Evolutionary conservation across 2,113 vertebrate species (phyloP), one percentile per base, ranked within the genome.

Genomic region (Anarhynchus alexandrinus): DNA sequence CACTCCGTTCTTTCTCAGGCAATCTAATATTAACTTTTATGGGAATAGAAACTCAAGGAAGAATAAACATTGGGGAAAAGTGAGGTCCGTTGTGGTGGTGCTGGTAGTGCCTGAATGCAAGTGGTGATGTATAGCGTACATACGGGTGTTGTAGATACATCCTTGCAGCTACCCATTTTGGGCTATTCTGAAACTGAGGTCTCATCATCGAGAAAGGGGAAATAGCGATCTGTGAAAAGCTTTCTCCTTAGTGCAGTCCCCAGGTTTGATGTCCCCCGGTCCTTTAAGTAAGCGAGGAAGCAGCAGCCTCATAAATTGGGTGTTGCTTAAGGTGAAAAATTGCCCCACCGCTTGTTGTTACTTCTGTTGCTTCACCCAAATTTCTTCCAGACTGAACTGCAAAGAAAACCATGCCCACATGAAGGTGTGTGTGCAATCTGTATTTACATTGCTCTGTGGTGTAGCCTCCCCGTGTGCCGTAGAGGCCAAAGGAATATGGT

Each of bases 91-190:
- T 14, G 2, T 19, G 65, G 40, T 65, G n/a, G 32, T 62, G 42
- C 58, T 72, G 45, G 40, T 11, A 21, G 71, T 9, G 27, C 25
- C 54, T 57, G n/a, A 29, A 15, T 5, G n/a, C 69, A 36, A 22
- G 62, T 11, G 10, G n/a, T 40, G 17, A 64, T 7, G 15, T 17
- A 6, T 0, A 38, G 36, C 1, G 1, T 51, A 7, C 27, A 1
- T 12, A 43, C 0, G 2, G 57, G 18, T 34, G 27, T 38, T 47
- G 65, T 17, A 19, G 23, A 15, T 32, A 14, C 1, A 21, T 15
- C 36, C 34, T 65, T n/a, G 19, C 27, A 36, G 38, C 72, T 8
- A 1, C 47, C 29, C 38, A 5, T 57, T 25, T 47, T 0, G 2
- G 59, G 34, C n/a, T 32, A 2, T 52, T 7, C 76, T 25, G 32